A percentile compares a stretch with the other conserved stretches of the same genome.
phyloP scores from a whole-genome alignment of 2,888 invertebrate species.

The Drosophila eohydei region DNA sequence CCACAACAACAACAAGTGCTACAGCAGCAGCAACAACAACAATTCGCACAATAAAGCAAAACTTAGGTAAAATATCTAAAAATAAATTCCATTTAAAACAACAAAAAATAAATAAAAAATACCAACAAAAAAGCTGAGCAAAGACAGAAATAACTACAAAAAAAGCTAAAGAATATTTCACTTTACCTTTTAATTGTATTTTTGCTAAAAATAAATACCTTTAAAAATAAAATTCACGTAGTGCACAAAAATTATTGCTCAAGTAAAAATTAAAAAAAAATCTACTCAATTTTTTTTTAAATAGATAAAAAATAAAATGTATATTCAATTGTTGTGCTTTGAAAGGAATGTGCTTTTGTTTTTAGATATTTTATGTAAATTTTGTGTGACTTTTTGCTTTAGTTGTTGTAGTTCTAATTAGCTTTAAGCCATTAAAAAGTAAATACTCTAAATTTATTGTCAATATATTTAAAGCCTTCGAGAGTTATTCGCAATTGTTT shows the following conservation, averaged over 20 bases:
- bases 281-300: slow-evolving; percentile 13
- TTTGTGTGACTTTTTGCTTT: slow-evolving; percentile 63
- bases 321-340: slow-evolving; percentile 73
- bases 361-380: slow-evolving; percentile 80
- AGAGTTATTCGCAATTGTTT: background rate
- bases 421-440: slow-evolving; percentile 3
- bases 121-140: slow-evolving; percentile 19
- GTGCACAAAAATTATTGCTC: slow-evolving; percentile 35
- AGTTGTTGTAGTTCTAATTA: slow-evolving; percentile 61
- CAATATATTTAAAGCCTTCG: background rate
- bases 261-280: slow-evolving; percentile 6
- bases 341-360: slow-evolving; percentile 77
- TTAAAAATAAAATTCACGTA: slow-evolving; percentile 35
- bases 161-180: background rate
- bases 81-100: slow-evolving; percentile 72
- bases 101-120: slow-evolving; percentile 60
- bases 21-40: slow-evolving; percentile 43
- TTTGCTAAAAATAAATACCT: slow-evolving; percentile 52
- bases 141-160: slow-evolving; percentile 25
- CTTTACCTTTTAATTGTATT: slow-evolving; percentile 17
- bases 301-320: slow-evolving; percentile 26
- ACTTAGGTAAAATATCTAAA: slow-evolving; percentile 83
- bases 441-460: background rate
- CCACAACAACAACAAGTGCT: slow-evolving; percentile 37
- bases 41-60: slow-evolving; percentile 70